Evolutionary conservation across 2,113 vertebrate species (phyloP), one percentile per base, ranked within the genome.

Genomic region (Trachemys scripta): DNA sequence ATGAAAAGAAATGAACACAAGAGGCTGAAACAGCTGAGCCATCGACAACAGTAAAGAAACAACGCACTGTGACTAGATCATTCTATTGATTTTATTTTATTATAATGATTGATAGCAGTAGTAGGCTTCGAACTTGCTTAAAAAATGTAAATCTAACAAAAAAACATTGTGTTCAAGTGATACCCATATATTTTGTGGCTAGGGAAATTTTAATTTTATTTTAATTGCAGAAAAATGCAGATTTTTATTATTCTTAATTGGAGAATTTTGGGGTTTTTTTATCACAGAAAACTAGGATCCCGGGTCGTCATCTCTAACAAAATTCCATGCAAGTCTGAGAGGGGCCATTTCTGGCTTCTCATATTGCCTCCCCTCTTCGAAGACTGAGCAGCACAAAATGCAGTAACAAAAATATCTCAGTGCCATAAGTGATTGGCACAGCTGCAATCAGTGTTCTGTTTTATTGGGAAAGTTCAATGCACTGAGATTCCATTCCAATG

Each of bases 261-360:
- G 65, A 72, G n/a, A 72, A 72, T 38, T 38, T 72, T 4, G 65
- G 19, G 65, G 19, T n/a, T 8, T 19, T 72, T 38, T 38, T 72
- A 72, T 11, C n/a, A 10, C 9, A 20, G 0, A 51, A 42, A 47
- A 47, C 27, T 10, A 14, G 50, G 42, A 49, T 38, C 31, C 59
- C 85, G 8, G 14, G 45, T 6, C 19, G 38, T 20, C n/a, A 80
- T 53, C 78, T 57, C 49, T 47, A 62, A 31, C 38, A 51, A 27
- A 45, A 24, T 7, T 3, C 42, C 10, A 45, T 16, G 79, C 51
- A 6, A 0, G 0, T 38, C 50, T 16, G 12, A 17, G 31, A 53
- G 62, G 31, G 8, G 25, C 10, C 4, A 2, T 53, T 79, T 53
- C 38, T 76, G 20, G 6, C 25, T 45, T 78, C 25, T 29, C 16